Evolutionary conservation across 2,888 invertebrate genomes (phyloP).

Genomic region (Drosophila paucipuncta): DNA sequence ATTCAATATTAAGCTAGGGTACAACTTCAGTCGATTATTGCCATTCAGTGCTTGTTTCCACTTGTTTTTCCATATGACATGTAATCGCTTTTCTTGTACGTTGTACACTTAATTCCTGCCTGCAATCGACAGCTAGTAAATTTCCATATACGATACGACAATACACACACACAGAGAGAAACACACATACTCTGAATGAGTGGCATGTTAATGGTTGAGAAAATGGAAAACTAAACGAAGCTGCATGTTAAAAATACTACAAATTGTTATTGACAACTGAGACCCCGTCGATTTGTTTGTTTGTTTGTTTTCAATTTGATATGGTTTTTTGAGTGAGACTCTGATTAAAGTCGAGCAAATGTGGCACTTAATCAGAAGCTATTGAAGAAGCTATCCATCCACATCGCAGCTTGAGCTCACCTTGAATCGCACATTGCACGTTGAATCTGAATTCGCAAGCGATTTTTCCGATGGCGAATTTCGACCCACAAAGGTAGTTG

Average conservation of each 20-base stretch:
- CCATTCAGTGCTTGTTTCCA: background rate
- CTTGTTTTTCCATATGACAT: slow-evolving; percentile 45
- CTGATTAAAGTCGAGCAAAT: background rate
- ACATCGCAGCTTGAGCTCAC: slow-evolving; percentile 60
- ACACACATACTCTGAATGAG: background rate
- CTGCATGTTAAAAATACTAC: slow-evolving; percentile 33
- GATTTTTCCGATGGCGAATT: slow-evolving; percentile 85
- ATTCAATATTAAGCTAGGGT: slow-evolving; percentile 11
- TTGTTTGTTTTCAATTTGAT: slow-evolving; percentile 9
- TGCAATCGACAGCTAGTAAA: slow-evolving; percentile 68
- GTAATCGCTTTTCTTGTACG: slow-evolving; percentile 68
- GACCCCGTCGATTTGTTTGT: background rate
- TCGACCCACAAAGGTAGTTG: slow-evolving; percentile 69
- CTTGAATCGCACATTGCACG: slow-evolving; percentile 85
- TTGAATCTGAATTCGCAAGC: slow-evolving; percentile 83
- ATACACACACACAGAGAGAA: background rate
- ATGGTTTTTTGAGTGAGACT: slow-evolving; percentile 1
- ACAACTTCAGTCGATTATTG: slow-evolving; percentile 13
- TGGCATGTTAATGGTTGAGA: slow-evolving; percentile 10
- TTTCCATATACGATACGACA: slow-evolving; percentile 66
- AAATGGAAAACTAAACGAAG: slow-evolving; percentile 38
- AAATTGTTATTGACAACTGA: slow-evolving; percentile 62
- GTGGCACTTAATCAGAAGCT: slow-evolving; percentile 4
- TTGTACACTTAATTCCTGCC: slow-evolving; percentile 27
- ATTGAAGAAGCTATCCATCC: background rate